These are phyloP conservation scores for Megalops cyprinoides DNA, from an alignment of 2,797 vertebrate species.

Conservation along the genomic window DNA sequence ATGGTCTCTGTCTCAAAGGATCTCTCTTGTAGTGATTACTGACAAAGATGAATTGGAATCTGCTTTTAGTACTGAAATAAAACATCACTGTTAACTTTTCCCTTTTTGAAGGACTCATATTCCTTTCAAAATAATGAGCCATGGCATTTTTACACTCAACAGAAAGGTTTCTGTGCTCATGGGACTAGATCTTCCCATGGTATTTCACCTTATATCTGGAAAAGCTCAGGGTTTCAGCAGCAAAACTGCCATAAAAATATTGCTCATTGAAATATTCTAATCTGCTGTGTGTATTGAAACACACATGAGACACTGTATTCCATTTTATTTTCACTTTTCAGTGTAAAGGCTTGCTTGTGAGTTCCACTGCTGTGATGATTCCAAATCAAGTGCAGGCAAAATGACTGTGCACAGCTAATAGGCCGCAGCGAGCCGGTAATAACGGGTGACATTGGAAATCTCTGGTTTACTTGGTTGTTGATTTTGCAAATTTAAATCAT, in stretches of 20 bases:
- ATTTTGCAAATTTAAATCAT: background rate
- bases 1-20: too few relatives aligned
- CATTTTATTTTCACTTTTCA: background rate
- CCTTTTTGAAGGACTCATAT: background rate
- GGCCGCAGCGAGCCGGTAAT: background rate
- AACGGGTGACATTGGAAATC: background rate
- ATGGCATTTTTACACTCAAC: background rate
- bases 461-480: background rate
- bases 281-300: too few relatives aligned
- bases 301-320: background rate
- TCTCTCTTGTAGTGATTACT: too few relatives aligned
- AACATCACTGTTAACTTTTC: constrained; percentile 50
- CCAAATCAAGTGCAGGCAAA: background rate
- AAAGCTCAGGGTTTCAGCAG: too few relatives aligned
- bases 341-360: background rate
- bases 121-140: background rate
- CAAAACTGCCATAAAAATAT: too few relatives aligned
- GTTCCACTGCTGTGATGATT: background rate
- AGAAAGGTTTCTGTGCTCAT: too few relatives aligned
- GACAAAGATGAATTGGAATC: too few relatives aligned
- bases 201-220: too few relatives aligned
- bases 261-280: too few relatives aligned
- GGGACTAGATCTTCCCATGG: too few relatives aligned
- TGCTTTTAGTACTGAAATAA: too few relatives aligned
- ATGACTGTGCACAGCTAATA: background rate